Evolutionary conservation across 2,113 vertebrate species (phyloP), one percentile per base, ranked within the genome.

Genomic region (Gorilla gorilla): DNA sequence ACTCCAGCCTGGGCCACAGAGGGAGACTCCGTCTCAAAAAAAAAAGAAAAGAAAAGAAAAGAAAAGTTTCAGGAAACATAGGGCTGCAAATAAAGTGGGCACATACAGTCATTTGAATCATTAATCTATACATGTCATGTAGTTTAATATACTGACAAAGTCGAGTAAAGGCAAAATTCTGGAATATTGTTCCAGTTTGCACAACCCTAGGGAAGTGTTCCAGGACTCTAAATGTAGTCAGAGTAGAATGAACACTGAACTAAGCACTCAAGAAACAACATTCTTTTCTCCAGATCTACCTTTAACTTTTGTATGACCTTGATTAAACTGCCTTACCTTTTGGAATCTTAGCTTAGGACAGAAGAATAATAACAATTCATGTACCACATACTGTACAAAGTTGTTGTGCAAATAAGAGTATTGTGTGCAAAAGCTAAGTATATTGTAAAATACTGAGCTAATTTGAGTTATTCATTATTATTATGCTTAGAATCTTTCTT

Each of bases 81-180:
- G 40, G 78, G 11, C 59, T 48, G 25, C 30, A 61, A 61, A 59
- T 72, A 91, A 83, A 14, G 48, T 50, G 23, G 14, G 22, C 38
- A 43, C 25, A 4, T 16, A 48, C 5, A 38, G 18, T 40, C 20
- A 66, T 50, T 59, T 73, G 72, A 79, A 66, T 92, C 22, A 94
- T 89, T 76, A 32, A 90, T 61, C 16, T 2, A 40, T 5, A 55
- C 17, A 6, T 55, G 45, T 6, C 16, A 22, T 64, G 50, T 35
- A 64, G 16, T 73, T 85, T 48, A 55, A 83, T 14, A 68, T 22
- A 64, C 43, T 91, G 38, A 43, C 45, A n/a, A 61, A 48, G 0
- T 68, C 38, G 22, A 90, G 17, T n/a, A 59, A 93, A 81, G 40
- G 43, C n/a, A 96, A 88, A 84, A 73, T 93, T 93, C 66, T 90